Conservation (phyloP, 2,797 vertebrate species). For the Neosilurus hyrtlii region DNA sequence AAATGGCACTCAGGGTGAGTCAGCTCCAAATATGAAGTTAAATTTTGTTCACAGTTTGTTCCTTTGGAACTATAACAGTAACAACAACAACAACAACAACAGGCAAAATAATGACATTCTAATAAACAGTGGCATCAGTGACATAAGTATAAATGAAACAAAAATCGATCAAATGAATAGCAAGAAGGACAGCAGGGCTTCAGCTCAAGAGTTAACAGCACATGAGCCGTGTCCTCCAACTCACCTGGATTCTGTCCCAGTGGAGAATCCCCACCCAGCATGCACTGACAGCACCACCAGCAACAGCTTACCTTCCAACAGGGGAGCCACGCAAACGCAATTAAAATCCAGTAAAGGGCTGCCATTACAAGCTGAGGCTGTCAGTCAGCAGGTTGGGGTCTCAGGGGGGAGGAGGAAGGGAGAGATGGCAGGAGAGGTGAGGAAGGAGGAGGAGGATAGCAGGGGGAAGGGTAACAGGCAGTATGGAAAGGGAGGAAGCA, state of each 20-base stretch:
- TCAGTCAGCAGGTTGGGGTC: slow-evolving; percentile 73
- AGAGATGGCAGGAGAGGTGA: slow-evolving; percentile 62
- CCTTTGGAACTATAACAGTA: slow-evolving; percentile 58
- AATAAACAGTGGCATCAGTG: slow-evolving; percentile 27
- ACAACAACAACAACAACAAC: slow-evolving; percentile 57
- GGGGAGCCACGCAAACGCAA: slow-evolving; percentile 58
- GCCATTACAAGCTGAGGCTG: slow-evolving; percentile 69
- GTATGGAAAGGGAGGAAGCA: slow-evolving; percentile 43
- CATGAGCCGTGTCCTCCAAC: slow-evolving; percentile 36
- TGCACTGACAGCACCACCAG: slow-evolving; percentile 56
- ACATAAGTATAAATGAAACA: slow-evolving; percentile 33
- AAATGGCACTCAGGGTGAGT: slow-evolving; percentile 41
- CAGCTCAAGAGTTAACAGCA: slow-evolving; percentile 39
- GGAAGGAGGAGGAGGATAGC: slow-evolving; percentile 59
- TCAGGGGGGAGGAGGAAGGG: slow-evolving; percentile 57
- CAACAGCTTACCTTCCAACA: slow-evolving; percentile 62
- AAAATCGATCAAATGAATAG: slow-evolving; percentile 28
- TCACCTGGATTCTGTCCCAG: slow-evolving; percentile 46
- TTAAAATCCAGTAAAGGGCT: slow-evolving; percentile 70
- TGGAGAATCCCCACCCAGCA: slow-evolving; percentile 48
- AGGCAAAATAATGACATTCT: slow-evolving; percentile 32
- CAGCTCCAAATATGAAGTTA: slow-evolving; percentile 65
- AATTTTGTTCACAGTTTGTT: slow-evolving; percentile 38
- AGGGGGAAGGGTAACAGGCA: slow-evolving; percentile 54
- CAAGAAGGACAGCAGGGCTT: slow-evolving; percentile 46